phyloP scores from a whole-genome alignment of 2,888 invertebrate genomes.

The Agrotis clavis region DNA sequence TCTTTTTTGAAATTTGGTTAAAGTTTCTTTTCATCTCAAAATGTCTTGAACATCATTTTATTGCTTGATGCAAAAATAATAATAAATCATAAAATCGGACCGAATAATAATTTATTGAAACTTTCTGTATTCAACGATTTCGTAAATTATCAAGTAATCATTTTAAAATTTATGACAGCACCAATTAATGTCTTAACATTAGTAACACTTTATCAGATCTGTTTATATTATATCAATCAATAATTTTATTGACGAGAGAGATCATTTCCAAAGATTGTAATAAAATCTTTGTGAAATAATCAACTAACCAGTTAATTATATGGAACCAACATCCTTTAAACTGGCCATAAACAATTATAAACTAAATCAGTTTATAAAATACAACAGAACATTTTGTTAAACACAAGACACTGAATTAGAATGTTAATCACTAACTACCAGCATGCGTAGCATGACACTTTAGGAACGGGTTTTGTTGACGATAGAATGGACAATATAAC shows the following conservation, averaged over 20 bases:
- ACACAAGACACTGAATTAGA: constrained; percentile 3
- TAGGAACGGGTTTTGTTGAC: too few species aligned
- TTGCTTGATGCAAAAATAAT: not conserved
- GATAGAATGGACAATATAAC: too few species aligned
- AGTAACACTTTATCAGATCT: not conserved
- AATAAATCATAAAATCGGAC: constrained; percentile 14
- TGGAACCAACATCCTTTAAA: constrained; percentile 3
- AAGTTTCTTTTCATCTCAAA: not conserved
- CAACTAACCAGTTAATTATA: not conserved
- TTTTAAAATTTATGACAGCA: constrained; percentile 22
- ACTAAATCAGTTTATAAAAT: constrained; percentile 11
- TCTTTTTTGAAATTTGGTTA: too few species aligned
- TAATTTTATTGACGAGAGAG: constrained; percentile 9
- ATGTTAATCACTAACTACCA: constrained; percentile 30
- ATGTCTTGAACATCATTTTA: not conserved
- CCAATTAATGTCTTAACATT: constrained; percentile 17
- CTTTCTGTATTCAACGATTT: not conserved
- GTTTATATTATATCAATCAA: constrained; percentile 45
- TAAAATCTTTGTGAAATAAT: constrained; percentile 6
- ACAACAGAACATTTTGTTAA: constrained; percentile 31
- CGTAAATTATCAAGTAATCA: constrained; percentile 22
- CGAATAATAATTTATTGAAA: not conserved
- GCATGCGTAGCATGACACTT: too few species aligned
- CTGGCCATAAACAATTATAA: constrained; percentile 18
- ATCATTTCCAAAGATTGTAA: constrained; percentile 10